Base-by-base conservation (phyloP, 2,888 invertebrate species). In the Troglohyphantes excavatus region DNA sequence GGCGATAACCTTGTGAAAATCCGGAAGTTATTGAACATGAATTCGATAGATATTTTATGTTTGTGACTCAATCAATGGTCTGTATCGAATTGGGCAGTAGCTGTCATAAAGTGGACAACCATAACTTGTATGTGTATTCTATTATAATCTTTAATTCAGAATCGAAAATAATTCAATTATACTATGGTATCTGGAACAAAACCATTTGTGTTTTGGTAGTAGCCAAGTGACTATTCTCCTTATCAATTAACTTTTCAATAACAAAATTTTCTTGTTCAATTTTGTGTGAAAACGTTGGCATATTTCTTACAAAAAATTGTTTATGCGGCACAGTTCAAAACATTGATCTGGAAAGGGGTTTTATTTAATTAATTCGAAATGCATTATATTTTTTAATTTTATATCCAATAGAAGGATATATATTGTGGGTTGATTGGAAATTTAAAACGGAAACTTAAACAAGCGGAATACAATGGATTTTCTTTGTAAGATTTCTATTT, bases 1-100 rank as follows among this genome's bases (percentile, higher is more conserved):
- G 67, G 11, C 23, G 21, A 63, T 78, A 78, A 86, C 68, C 61
- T 59, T 85, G 76, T 78, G 13, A 21, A 84, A 46, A 86, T 83
- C 23, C 73, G 73, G 73, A 83, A 73, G 73, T 21, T 29, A 65
- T 73, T 73, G 72, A n/a, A 59, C 33, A 17, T 26, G 26, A 63
- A 63, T 59, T 63, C 39, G 39, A 7, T 26, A 33, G 19, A 63
- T 13, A 72, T 82, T 70, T 72, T 46, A 17, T 68, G 39, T 72
- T 59, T 68, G 61, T 11, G 61, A 70, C n/a, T 72, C 19, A 61
- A 33, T 29, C 61, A 67, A 27, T 53, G 70, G 70, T 53, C 70
- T 82, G 70, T 72, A 72, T 61, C 82, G 39, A 39, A 72, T 39
- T 61, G 82, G 43, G n/a, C 61, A 82, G 39, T 82, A 2, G 39